phyloP scores from a whole-genome alignment of 1,140 invertebrate genomes.

The Thaumatotibia leucotreta region DNA sequence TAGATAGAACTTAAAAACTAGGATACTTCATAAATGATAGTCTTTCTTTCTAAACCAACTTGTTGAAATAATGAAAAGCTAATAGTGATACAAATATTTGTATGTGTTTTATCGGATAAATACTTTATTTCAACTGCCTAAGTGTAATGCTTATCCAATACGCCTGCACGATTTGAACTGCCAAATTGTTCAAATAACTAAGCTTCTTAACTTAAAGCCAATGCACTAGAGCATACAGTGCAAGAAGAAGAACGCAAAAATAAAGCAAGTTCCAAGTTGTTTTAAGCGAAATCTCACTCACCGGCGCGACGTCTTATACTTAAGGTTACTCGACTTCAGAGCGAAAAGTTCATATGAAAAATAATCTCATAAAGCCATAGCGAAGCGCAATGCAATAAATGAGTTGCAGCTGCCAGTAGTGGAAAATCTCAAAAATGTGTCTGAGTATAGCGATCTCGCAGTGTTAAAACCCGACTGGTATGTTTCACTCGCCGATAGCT shows the following conservation, averaged over 20 bases:
- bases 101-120: not conserved
- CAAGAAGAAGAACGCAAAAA: not conserved
- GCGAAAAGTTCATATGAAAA: not conserved
- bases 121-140: not conserved
- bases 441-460: constrained; percentile 5
- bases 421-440: constrained; percentile 11
- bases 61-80: too few species aligned
- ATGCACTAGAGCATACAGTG: not conserved
- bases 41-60: too few species aligned
- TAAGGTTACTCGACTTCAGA: not conserved
- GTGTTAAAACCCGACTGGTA: constrained; percentile 37
- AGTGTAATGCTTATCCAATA: too few species aligned
- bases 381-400: not conserved
- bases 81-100: too few species aligned
- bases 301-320: not conserved
- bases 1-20: too few species aligned
- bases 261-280: not conserved
- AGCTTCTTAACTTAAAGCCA: too few species aligned
- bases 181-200: too few species aligned
- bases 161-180: too few species aligned
- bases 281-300: not conserved
- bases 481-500: constrained; percentile 51
- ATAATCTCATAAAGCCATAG: constrained; percentile 7
- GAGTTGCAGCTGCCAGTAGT: not conserved
- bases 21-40: too few species aligned